Conservation (phyloP, 2,888 invertebrate species). For the Patella depressa region DNA sequence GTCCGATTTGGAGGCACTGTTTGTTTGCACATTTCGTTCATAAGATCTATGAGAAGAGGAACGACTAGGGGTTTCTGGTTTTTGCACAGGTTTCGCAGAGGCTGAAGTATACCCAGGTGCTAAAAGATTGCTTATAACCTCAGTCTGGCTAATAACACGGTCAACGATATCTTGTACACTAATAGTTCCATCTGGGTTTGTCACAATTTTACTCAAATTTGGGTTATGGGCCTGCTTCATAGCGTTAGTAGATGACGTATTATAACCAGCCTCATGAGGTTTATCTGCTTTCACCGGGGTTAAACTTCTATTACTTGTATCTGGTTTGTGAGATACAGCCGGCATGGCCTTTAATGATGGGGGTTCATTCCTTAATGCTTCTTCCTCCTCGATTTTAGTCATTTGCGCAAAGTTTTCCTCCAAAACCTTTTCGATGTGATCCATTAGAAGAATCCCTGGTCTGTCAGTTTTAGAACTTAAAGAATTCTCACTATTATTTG, state of each 20-base stretch:
- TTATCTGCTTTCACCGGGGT: not conserved
- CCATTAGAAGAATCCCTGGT: slow-evolving; percentile 43
- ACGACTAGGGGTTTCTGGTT: not conserved
- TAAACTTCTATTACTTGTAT: not conserved
- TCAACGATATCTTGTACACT: slow-evolving; percentile 58
- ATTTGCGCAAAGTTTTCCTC: slow-evolving; percentile 47
- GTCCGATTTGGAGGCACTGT: not conserved
- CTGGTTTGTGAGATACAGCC: not conserved
- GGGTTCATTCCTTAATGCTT: slow-evolving; percentile 13
- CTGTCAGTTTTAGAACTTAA: not conserved
- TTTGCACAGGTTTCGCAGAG: not conserved
- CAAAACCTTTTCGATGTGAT: slow-evolving; percentile 56
- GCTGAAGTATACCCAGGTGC: slow-evolving; percentile 21
- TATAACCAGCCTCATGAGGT: not conserved
- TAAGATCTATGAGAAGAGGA: not conserved
- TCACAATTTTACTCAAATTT: not conserved
- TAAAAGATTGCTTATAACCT: slow-evolving; percentile 38
- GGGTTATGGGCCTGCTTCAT: too few relatives aligned
- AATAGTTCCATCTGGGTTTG: slow-evolving; percentile 35
- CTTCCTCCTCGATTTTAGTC: slow-evolving; percentile 32
- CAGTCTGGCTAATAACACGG: slow-evolving; percentile 51
- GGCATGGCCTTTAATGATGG: slow-evolving; percentile 13
- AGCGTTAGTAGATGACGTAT: not conserved
- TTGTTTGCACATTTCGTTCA: slow-evolving; percentile 3
- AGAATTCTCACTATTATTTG: not conserved